Evolutionary conservation across 2,113 vertebrate genomes (phyloP).

Genomic region (Empidonax alnorum): DNA sequence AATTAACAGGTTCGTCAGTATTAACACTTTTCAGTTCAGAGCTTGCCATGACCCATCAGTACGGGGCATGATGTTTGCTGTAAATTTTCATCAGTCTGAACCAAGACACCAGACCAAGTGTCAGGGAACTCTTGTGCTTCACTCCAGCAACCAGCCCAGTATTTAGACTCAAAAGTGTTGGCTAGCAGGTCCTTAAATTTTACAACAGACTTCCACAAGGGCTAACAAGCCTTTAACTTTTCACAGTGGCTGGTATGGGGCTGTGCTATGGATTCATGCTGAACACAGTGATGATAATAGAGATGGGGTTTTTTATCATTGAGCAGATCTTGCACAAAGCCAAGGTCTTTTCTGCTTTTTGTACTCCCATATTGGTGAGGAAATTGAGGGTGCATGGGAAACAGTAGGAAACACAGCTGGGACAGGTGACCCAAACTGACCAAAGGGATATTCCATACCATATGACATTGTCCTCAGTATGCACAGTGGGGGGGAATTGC

Average conservation of each 20-base stretch:
- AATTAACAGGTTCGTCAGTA: background rate
- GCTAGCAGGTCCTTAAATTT: background rate
- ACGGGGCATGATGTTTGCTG: background rate
- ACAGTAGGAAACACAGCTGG: background rate
- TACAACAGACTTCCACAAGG: background rate
- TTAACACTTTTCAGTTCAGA: background rate
- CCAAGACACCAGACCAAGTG: background rate
- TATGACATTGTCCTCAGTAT: accelerated
- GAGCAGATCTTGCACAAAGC: background rate
- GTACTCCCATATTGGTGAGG: accelerated
- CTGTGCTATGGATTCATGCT: background rate
- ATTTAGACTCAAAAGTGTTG: background rate
- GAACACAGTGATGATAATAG: background rate
- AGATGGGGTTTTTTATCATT: background rate
- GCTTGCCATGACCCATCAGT: background rate
- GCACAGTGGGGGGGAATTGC: background rate
- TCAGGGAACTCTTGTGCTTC: background rate
- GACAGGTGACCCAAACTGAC: background rate
- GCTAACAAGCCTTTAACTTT: background rate
- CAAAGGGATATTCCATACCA: no score
- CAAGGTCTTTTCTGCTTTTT: background rate
- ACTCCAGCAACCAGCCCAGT: background rate
- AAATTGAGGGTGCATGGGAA: background rate
- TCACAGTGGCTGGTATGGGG: background rate
- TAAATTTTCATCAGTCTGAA: background rate